phyloP scores from a whole-genome alignment of 2,888 invertebrate genomes.

The Osmoderma eremita region DNA sequence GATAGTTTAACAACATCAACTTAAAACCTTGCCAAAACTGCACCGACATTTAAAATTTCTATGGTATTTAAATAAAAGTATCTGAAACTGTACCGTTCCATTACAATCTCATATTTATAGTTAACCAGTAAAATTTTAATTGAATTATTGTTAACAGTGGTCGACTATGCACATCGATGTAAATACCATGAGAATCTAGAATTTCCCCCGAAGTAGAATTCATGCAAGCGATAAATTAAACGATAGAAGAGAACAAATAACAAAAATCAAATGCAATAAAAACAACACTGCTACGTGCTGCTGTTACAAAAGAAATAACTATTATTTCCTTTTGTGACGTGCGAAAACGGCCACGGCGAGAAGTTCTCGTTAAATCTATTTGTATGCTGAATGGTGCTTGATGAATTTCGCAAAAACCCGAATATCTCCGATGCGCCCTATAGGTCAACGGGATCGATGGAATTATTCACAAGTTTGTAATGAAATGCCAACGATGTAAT shows the following conservation, averaged over 20 bases:
- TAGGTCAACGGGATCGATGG: slow-evolving; percentile 30
- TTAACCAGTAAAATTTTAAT: too few relatives aligned
- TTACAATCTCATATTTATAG: too few relatives aligned
- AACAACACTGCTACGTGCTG: neutral
- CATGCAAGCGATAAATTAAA: neutral
- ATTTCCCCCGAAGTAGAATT: neutral
- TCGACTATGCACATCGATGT: too few relatives aligned
- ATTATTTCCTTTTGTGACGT: slow-evolving; percentile 5
- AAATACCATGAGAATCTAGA: neutral
- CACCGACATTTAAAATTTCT: too few relatives aligned
- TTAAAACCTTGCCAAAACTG: too few relatives aligned
- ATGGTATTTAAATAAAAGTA: too few relatives aligned
- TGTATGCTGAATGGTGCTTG: slow-evolving; percentile 26
- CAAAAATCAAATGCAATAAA: slow-evolving; percentile 3
- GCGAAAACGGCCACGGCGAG: slow-evolving; percentile 2
- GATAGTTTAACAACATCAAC: too few relatives aligned
- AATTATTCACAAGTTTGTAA: slow-evolving; percentile 39
- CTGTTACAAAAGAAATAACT: slow-evolving; percentile 7
- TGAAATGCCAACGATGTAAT: slow-evolving; percentile 38
- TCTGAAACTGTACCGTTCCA: too few relatives aligned
- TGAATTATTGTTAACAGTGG: too few relatives aligned
- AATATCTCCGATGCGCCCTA: slow-evolving; percentile 20
- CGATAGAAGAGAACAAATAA: slow-evolving; percentile 1
- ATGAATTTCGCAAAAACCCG: slow-evolving; percentile 31
- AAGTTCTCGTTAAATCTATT: slow-evolving; percentile 29